phyloP scores from a whole-genome alignment of 2,888 invertebrate species.

The Volucella inanis region DNA sequence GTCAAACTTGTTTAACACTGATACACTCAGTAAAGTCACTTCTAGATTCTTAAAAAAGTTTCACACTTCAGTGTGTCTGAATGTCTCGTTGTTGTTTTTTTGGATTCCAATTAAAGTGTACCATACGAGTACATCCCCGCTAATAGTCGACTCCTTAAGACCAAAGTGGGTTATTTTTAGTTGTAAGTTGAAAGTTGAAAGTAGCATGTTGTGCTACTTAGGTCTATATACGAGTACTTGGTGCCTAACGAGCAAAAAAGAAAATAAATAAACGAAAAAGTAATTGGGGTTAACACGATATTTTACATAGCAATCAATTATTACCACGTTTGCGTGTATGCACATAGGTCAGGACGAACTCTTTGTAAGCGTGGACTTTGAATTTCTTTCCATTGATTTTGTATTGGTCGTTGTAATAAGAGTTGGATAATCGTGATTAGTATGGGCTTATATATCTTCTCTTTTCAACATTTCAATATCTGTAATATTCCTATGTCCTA shows the following conservation, averaged over 20 bases:
- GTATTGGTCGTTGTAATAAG: too few species aligned
- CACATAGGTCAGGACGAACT: too few species aligned
- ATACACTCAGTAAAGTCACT: background rate
- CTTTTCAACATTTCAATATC: too few species aligned
- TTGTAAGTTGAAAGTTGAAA: conserved; percentile 2
- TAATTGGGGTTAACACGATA: conserved; percentile 35
- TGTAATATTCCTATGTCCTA: too few species aligned
- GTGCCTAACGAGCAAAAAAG: conserved; percentile 16
- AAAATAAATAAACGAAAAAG: background rate
- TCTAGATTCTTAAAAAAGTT: conserved; percentile 22
- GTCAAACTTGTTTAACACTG: conserved; percentile 24
- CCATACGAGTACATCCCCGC: background rate
- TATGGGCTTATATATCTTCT: too few species aligned
- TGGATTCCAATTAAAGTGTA: conserved; percentile 33
- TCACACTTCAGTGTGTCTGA: background rate
- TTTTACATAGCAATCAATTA: conserved; percentile 13
- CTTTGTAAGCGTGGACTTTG: too few species aligned
- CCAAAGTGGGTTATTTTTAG: conserved; percentile 43
- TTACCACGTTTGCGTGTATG: background rate
- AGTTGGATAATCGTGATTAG: too few species aligned
- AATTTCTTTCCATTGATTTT: too few species aligned
- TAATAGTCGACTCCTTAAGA: conserved; percentile 26
- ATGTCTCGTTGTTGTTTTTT: background rate
- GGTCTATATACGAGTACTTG: conserved; percentile 1
- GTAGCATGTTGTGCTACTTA: conserved; percentile 12